Conservation (phyloP, 2,888 invertebrate genomes). For the Antheraea assamensis region DNA sequence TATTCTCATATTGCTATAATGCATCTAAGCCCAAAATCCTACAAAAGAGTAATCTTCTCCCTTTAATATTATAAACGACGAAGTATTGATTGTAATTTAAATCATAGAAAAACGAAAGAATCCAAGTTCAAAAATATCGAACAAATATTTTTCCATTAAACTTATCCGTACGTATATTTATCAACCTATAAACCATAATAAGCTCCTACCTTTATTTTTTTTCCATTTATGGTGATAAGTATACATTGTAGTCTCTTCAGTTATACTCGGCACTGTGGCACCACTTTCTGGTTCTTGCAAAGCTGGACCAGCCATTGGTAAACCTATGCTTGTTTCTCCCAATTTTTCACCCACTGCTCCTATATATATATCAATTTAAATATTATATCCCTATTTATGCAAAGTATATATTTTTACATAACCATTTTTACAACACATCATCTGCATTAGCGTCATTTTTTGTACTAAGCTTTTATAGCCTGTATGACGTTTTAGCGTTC, state of each 20-base stretch:
- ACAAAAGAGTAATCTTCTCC: too few species aligned
- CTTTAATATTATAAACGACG: too few species aligned
- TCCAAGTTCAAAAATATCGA: neutral
- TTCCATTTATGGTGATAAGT: slow-evolving; percentile 24
- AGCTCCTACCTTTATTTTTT: slow-evolving; percentile 24
- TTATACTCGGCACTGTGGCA: slow-evolving; percentile 19
- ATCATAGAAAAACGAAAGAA: neutral
- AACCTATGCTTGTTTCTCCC: slow-evolving; percentile 50
- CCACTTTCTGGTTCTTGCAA: slow-evolving; percentile 41
- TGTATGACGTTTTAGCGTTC: too few species aligned
- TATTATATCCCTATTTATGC: slow-evolving; percentile 38
- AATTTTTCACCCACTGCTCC: slow-evolving; percentile 56
- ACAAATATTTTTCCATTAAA: neutral
- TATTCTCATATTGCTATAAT: too few species aligned
- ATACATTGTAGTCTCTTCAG: slow-evolving; percentile 29
- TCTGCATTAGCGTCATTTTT: too few species aligned
- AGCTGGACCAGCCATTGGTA: slow-evolving; percentile 50
- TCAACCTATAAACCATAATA: neutral
- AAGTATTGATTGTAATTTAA: neutral
- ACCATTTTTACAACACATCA: too few species aligned
- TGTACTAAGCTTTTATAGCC: too few species aligned
- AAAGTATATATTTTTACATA: too few species aligned
- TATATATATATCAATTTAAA: slow-evolving; percentile 31
- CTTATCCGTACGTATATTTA: neutral
- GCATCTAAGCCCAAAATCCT: too few species aligned